Base-by-base conservation (phyloP, 53 echinoderm and acorn worm genomes). In the Pentamera pediparva region DNA sequence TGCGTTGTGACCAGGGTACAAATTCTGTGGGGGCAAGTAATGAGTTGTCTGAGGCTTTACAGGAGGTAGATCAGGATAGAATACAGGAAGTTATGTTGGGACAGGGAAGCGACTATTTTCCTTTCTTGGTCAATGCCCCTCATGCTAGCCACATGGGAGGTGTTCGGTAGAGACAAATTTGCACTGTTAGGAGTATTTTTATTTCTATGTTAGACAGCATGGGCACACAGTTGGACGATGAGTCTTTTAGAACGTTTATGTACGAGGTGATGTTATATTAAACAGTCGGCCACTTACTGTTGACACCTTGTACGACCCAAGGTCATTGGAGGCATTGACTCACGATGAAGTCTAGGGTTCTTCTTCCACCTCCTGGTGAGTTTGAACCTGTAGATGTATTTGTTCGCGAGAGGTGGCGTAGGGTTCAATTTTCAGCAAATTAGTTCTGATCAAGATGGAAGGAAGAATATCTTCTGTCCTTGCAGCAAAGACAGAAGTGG, bases 121-220 rank as follows among this genome's bases (percentile, higher is more conserved):
- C n/a, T n/a, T 84, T 83, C 21, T 56, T 84, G 19, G 54, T 83
- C 51, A 87, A 87, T 49, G n/a, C n/a, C n/a, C n/a, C n/a, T n/a
- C n/a, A n/a, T n/a, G n/a, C n/a, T n/a, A n/a, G n/a, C n/a, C n/a
- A 88, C 37, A 62, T 67, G 0, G 88, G 88, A 28, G 88, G 84
- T 21, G 88, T 84, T 1, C 84, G 80, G 88, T 83, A 88, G 45
- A 34, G 87, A 11, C 72, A 77, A 36, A 86, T 82, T 50, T 48
- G 83, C 32, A 78, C 77, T 2, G 21, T 61, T 2, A 27, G 77
- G 49, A 76, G 34, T 21, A 48, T 79, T 18, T 51, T 86, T 37
- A 79, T 35, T 56, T 61, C 59, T 60, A 65, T 73, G 3, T 25
- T 75, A 17, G 75, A 65, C 11, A 65, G 59, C 75, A 69, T 59